Base-by-base conservation (phyloP, 2,888 invertebrate species). In the Lithosia quadra region DNA sequence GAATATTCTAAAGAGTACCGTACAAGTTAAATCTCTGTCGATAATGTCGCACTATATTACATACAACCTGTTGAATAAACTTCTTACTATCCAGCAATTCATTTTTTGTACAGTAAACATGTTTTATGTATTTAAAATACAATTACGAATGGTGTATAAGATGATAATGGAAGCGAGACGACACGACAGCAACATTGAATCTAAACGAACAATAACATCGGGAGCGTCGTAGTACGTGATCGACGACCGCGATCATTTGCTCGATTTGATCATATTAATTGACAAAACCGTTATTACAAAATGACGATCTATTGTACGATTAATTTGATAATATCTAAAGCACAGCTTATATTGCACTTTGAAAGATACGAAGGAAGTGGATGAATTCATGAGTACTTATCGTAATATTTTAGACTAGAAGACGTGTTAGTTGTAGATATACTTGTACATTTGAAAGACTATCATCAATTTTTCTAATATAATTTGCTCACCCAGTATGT, bases 191-290 rank as follows among this genome's bases (percentile, higher is more conserved):
- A 78, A 74, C 76, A 85, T 81, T 86, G 87, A 84, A 85, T 83
- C 82, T 77, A 83, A 77, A 67, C 80, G 83, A 83, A 87, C 84
- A 86, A 88, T 81, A 76, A 76, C 79, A 77, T 77, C 77, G 78
- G 80, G 78, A 82, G 72, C 73, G 78, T 68, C 62, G 70, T 33
- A 36, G 90, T 87, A 93, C 93, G 93, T 93, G 93, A 91, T 91
- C 88, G 88, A 84, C 88, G 88, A 84, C 84, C 88, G 88, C 86
- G 80, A 85, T 71, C 89, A 89, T 89, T 90, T 88, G 87, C 88
- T 90, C 89, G 87, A 90, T 92, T 91, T 91, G 91, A 92, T 91
- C 89, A 91, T 85, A 90, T 91, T 92, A 93, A 93, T 92, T 93
- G 92, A 91, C 88, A 90, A 84, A 88, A 93, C 94, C 94, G 94